Evolutionary conservation across 64 coral and sea anemone genomes (phyloP).

Genomic region (Acropora yongei): DNA sequence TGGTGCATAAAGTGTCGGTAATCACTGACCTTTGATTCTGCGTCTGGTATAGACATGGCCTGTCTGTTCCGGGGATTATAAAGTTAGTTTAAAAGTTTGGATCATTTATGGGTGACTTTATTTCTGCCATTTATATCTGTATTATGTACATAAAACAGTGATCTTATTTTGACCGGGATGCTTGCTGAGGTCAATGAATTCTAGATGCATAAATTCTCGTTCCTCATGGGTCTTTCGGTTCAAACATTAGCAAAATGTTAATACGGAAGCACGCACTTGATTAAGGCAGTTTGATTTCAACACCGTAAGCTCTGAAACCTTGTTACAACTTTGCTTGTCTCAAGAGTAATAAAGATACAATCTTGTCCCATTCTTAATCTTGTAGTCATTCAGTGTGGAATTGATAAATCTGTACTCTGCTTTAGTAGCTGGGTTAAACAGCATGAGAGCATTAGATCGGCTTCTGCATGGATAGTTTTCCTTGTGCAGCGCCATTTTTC

Average conservation of each 20-base stretch:
- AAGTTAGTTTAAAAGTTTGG: too few species aligned
- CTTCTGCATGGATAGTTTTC: constrained; percentile 92
- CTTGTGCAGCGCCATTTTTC: constrained; percentile 84
- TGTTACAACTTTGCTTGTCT: background rate
- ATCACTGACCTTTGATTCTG: background rate
- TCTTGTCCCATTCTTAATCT: constrained; percentile 78
- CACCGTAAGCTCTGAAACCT: background rate
- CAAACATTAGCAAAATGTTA: too few species aligned
- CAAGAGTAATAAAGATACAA: constrained; percentile 87
- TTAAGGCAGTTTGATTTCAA: background rate
- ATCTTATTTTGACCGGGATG: too few species aligned
- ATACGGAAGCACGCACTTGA: background rate
- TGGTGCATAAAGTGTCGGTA: background rate
- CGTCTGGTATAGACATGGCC: too few species aligned
- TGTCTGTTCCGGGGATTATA: too few species aligned
- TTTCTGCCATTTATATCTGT: too few species aligned
- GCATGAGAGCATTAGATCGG: constrained; percentile 76
- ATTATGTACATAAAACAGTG: too few species aligned
- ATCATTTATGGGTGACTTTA: too few species aligned
- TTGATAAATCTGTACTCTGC: constrained; percentile 71
- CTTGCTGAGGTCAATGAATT: too few species aligned
- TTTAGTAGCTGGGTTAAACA: constrained; percentile 83
- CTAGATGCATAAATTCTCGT: too few species aligned
- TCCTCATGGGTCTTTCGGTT: too few species aligned
- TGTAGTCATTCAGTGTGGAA: constrained; percentile 63